Percentiles rank a stretch among this genome's conserved stretches.
Conservation (phyloP, 2,113 vertebrate genomes). For the Telmatochromis bifrenatus region DNA sequence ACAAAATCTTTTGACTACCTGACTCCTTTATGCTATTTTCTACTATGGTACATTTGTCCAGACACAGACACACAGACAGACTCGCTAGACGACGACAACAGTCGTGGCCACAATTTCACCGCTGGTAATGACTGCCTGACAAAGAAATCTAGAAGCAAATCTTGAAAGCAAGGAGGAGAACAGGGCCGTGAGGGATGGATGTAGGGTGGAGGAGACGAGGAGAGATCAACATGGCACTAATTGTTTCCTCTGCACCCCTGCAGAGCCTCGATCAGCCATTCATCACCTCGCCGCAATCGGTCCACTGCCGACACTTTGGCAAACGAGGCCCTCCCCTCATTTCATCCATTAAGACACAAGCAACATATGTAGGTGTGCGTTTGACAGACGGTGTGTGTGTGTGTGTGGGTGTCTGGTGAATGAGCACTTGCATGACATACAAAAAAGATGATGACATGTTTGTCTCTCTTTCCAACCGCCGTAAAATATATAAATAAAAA, state of each 20-base stretch:
- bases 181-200: conserved; percentile 12
- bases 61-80: background rate
- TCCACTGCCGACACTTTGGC: conserved; percentile 50
- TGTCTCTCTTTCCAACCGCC: background rate
- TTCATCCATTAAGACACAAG: conserved; percentile 41
- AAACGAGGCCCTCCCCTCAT: conserved; percentile 55
- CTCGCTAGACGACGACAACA: background rate
- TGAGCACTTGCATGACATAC: background rate
- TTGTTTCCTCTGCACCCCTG: conserved; percentile 63
- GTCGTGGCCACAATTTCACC: too few species aligned
- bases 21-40: background rate
- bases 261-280: conserved; percentile 52
- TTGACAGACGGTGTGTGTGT: background rate
- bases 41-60: background rate
- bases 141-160: background rate
- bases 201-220: conserved; percentile 25
- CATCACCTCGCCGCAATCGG: conserved; percentile 65
- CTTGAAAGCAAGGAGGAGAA: background rate
- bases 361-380: conserved; percentile 30
- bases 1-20: background rate
- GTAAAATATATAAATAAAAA: background rate
- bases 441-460: background rate
- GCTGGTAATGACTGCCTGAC: conserved; percentile 10
- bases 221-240: conserved; percentile 68
- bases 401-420: background rate